Base-by-base conservation (phyloP, 2,888 invertebrate species). In the Rotaria magnacalcarata region DNA sequence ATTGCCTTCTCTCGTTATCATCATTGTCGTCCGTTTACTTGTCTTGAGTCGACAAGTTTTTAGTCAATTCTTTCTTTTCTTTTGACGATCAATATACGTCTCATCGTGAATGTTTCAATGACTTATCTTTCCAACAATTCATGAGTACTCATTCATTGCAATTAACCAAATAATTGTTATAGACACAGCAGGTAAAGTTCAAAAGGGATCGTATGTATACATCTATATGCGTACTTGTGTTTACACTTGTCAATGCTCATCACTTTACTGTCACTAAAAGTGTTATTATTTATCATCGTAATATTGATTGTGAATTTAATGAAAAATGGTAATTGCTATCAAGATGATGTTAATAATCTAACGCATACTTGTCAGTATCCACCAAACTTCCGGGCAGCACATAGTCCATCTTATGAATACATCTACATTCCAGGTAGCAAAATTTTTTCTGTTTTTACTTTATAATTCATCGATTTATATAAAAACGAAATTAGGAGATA, bases 401-500 rank as follows among this genome's bases (percentile, higher is more conserved):
- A 80, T 47, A 80, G 80, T 80, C 80, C 80, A 21, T 19, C 47
- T n/a, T 80, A 80, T 47, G 47, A 80, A 41, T 47, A 47, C 47
- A n/a, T 80, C 14, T 80, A 47, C 47, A 43, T 80, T 6, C 80
- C 80, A 47, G 67, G 67, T 67, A 34, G 14, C 14, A 14, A 52
- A 14, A 11, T 50, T 50, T 1, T 54, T 52, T 16, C 2, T 34
- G 34, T 50, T 8, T 50, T 50, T 50, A 50, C 14, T 50, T 50
- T 8, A 50, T 50, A 50, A 50, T 50, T 8, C 50, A 50, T 50
- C 34, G 34, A 34, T 34, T 34, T 34, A 34, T 34, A 34, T 34
- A 34, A 34, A 34, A 34, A 34, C 34, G 34, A 34, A 34, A 6
- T 7, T 67, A 67, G 80, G 93, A 1, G 92, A 93, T 88, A 90